Percentiles rank a stretch among this genome's conserved stretches.
Conservation (phyloP, 2,113 vertebrate genomes). For the Lepidiolamprologus cunningtoni region DNA sequence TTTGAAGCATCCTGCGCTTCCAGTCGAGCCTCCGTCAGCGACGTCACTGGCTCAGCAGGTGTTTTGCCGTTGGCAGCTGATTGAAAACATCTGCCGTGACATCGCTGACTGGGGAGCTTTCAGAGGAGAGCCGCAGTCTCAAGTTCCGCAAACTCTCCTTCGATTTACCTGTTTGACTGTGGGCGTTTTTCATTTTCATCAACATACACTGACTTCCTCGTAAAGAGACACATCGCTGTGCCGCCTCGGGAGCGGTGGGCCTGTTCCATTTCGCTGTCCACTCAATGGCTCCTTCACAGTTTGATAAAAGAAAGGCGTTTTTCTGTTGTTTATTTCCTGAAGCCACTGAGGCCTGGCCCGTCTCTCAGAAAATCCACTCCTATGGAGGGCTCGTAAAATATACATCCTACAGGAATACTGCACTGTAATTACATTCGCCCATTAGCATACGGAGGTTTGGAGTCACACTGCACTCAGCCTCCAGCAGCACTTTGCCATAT, state of each 20-base stretch:
- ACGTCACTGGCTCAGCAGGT: constrained; percentile 26
- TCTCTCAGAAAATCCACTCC: constrained; percentile 29
- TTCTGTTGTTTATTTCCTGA: constrained; percentile 4
- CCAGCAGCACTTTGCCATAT: constrained; percentile 67
- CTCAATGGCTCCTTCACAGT: background rate
- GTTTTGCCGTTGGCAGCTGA: constrained; percentile 11
- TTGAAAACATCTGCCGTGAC: constrained; percentile 24
- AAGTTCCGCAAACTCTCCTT: background rate
- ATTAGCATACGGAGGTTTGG: constrained; percentile 63
- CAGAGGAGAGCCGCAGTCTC: background rate
- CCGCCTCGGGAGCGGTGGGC: background rate
- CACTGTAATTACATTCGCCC: constrained; percentile 63
- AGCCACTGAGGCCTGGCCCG: constrained; percentile 19
- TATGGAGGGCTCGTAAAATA: constrained; percentile 46
- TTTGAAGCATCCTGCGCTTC: background rate
- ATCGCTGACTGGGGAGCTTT: background rate
- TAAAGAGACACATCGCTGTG: background rate
- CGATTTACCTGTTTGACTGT: background rate
- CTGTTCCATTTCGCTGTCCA: constrained; percentile 16
- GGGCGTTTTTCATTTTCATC: background rate
- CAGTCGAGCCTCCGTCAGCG: background rate
- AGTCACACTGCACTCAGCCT: constrained; percentile 57
- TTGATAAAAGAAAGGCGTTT: background rate
- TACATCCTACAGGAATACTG: constrained; percentile 61
- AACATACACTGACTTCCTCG: background rate